phyloP scores from a whole-genome alignment of 2,113 vertebrate genomes.

The Trinectes maculatus region DNA sequence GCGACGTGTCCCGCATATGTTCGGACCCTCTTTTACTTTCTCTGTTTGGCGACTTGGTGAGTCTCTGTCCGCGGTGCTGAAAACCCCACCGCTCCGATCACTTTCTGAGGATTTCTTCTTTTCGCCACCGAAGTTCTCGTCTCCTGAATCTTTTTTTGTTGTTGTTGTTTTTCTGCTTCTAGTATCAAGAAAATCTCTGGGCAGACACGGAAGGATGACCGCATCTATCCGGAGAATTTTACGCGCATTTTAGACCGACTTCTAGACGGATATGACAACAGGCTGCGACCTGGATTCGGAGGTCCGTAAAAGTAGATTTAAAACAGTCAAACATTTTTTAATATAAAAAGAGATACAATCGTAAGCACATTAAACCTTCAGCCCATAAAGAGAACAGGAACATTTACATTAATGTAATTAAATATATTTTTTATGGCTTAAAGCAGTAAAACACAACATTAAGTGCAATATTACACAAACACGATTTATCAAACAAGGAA shows the following conservation, averaged over 20 bases:
- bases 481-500: not conserved
- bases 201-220: constrained; percentile 89
- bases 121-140: constrained; percentile 10
- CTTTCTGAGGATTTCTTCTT: not conserved
- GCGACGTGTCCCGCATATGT: constrained; percentile 84
- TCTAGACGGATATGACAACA: constrained; percentile 97
- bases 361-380: no score
- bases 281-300: constrained; percentile 97
- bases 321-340: not conserved
- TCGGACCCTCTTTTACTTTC: constrained; percentile 87
- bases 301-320: constrained; percentile 74
- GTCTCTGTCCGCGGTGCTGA: constrained; percentile 64
- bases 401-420: no score
- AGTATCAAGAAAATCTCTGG: constrained; percentile 88
- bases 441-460: no score
- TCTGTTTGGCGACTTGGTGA: constrained; percentile 92
- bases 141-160: not conserved
- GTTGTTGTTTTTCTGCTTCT: constrained; percentile 10
- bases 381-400: no score
- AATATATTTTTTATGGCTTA: no score
- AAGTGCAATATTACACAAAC: not conserved
- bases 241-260: constrained; percentile 96
- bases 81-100: constrained; percentile 11
- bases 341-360: no score
- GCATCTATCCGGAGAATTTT: constrained; percentile 95